phyloP scores from a whole-genome alignment of 2,888 invertebrate species.

The Zygaena filipendulae region DNA sequence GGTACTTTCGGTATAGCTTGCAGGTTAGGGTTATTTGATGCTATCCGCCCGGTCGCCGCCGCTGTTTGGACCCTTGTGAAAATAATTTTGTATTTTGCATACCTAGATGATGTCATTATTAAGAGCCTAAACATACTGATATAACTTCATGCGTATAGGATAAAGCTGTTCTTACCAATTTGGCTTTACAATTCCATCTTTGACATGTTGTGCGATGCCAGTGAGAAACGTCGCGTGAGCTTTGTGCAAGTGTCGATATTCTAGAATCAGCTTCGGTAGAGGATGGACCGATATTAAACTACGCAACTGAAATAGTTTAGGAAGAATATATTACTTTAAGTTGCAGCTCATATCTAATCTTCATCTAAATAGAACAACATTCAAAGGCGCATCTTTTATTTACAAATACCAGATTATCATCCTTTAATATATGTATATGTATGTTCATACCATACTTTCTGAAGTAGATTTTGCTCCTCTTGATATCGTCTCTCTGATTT shows the following conservation, averaged over 20 bases:
- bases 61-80: conserved; percentile 50
- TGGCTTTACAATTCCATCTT: conserved; percentile 37
- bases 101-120: neutral
- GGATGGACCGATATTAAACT: conserved; percentile 38
- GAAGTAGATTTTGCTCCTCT: conserved; percentile 54
- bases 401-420: too few species aligned
- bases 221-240: conserved; percentile 53
- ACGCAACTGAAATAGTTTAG: conserved; percentile 32
- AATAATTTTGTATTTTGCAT: too few species aligned
- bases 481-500: conserved; percentile 36
- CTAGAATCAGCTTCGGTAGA: conserved; percentile 48
- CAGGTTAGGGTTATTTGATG: conserved; percentile 54
- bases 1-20: conserved; percentile 59
- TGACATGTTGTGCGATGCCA: conserved; percentile 45
- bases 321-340: neutral
- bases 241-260: conserved; percentile 56
- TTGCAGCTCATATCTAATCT: too few species aligned
- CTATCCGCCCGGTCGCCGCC: conserved; percentile 58
- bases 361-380: too few species aligned
- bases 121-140: neutral
- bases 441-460: conserved; percentile 47
- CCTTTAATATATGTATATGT: neutral
- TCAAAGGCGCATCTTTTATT: too few species aligned
- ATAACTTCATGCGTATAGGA: neutral
- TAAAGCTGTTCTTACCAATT: conserved; percentile 35